phyloP scores from a whole-genome alignment of 2,888 invertebrate genomes.

The Polyommatus icarus region DNA sequence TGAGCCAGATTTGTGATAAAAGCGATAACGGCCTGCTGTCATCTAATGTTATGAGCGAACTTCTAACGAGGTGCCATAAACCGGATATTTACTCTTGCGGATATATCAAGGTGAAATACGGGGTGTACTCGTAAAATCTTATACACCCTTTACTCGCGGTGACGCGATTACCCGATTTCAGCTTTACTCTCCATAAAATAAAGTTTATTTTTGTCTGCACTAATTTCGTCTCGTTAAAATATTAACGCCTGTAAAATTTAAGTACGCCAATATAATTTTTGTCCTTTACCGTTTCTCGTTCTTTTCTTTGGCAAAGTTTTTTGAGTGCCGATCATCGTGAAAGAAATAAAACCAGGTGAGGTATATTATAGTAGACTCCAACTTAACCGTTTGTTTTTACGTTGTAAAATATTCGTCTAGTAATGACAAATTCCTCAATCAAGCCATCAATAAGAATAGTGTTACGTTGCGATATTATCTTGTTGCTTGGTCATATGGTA shows the following conservation, averaged over 20 bases:
- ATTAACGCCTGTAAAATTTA: conserved; percentile 28
- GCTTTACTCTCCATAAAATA: neutral
- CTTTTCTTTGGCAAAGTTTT: conserved; percentile 10
- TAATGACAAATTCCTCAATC: neutral
- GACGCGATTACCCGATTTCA: neutral
- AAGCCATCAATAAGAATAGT: too few relatives aligned
- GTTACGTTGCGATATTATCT: too few relatives aligned
- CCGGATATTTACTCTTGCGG: conserved; percentile 63
- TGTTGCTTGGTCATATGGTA: too few relatives aligned
- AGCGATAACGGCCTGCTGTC: conserved; percentile 63
- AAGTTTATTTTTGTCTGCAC: neutral
- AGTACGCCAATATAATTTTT: conserved; percentile 21
- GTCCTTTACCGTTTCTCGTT: conserved; percentile 10
- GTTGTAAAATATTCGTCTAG: neutral
- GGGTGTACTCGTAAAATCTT: conserved; percentile 26
- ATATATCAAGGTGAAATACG: conserved; percentile 29
- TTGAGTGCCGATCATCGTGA: neutral
- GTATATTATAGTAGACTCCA: neutral
- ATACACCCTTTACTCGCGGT: conserved; percentile 18
- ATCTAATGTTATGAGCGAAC: conserved; percentile 70
- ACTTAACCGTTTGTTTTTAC: neutral
- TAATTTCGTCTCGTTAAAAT: conserved; percentile 20
- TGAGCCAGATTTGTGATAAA: conserved; percentile 60
- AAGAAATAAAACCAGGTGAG: neutral
- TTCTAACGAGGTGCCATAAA: conserved; percentile 76